Base-by-base conservation (phyloP, 2,888 invertebrate species). In the Drosophila imparisetae region DNA sequence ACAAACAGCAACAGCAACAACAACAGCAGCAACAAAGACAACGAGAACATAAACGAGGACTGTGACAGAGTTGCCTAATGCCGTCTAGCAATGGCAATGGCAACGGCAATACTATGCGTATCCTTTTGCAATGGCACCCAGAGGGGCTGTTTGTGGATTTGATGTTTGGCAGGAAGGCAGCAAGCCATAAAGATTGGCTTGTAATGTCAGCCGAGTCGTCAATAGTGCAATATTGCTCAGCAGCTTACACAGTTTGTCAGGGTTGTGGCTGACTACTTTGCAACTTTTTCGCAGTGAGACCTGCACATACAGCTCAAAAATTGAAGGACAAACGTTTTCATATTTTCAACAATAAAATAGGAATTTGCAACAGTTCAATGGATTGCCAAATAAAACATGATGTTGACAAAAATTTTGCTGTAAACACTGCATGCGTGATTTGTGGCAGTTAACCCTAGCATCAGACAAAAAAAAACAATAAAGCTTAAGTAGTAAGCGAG, bases 161-260 rank as follows among this genome's bases (percentile, higher is more conserved):
- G 60, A 66, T 73, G 87, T 89, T 89, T 77, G 73, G 70, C 89
- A 85, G 81, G 80, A 84, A 75, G 84, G 85, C 78, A 84, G 72
- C 84, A 78, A 75, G 85, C 75, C 89, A 81, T 89, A 84, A 89
- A 86, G 85, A 89, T 82, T 75, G 85, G 73, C 66, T 81, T 78
- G 72, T 81, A 84, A 89, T 84, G 80, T 75, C 77, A 42, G 52
- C 70, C 73, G 57, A 64, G 58, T 67, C 49, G 55, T 66, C 58
- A 75, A 81, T 45, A 24, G 76, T 83, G 73, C 79, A 81, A 72
- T 86, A 74, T 75, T 75, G 66, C 70, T 69, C 36, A 38, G 38
- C 48, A 60, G 54, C 42, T 75, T 57, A 66, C 48, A 50, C n/a
- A 71, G 24, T 58, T 53, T 48, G 32, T 48, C 58, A 30, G 45